Base-by-base conservation (phyloP, 2,113 vertebrate genomes). In the Ia io region DNA sequence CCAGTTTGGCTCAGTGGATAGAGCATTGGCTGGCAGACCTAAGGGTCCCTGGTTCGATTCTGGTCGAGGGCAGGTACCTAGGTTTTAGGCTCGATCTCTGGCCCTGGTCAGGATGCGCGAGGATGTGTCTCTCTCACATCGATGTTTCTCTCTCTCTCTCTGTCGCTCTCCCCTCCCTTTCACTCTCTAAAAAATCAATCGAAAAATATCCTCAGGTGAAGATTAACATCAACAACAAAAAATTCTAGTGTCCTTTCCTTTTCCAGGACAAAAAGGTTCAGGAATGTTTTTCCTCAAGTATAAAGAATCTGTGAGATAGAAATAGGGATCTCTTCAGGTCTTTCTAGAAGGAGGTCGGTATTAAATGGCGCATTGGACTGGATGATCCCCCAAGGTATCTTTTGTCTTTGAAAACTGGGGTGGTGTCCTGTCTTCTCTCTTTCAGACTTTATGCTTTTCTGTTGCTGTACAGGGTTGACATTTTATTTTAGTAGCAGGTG, bases 401-500 rank as follows among this genome's bases (percentile, higher is more conserved):
- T 37, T 49, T 40, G 40, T 73, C 20, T 89, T 94, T 92, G 65
- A 76, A 92, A 79, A 47, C 51, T 93, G 35, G 56, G 4, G 2
- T 56, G 32, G 28, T 37, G 1, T 59, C 40, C 74, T 87, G 56
- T 28, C 37, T 74, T 89, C 20, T 89, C 51, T 93, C 23, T 80
- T 82, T 88, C 8, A 79, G 49, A 25, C 18, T 77, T 84, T 82
- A 3, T 95, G 37, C 56, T 74, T 93, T 86, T 56, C 63, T 83
- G 61, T 37, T 88, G 20, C 51, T 56, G 30, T 18, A 9, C 40
- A 73, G 53, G 16, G 14, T 47, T 85, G 44, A 61, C 71, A 87
- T 93, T 82, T 94, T 80, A 78, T 90, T 92, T 84, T 61, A 82
- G 23, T 78, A 95, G 14, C 86, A 47, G 37, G 61, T 95, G 30